phyloP scores from a whole-genome alignment of 23 tunicate species.

The Ciona savignyi region DNA sequence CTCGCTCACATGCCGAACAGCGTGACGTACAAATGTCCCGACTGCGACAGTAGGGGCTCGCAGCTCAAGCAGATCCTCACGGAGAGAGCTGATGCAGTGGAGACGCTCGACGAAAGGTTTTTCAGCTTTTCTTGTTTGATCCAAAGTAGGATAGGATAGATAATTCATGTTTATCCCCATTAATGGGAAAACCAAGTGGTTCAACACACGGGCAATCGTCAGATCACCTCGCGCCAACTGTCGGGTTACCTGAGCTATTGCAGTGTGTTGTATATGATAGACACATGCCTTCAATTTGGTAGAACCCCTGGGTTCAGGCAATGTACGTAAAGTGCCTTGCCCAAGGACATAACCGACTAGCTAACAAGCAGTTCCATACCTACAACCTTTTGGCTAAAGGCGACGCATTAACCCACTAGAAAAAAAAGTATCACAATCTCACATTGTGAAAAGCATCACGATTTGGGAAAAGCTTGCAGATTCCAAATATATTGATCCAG shows the following conservation, averaged over 20 bases:
- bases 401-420: background rate
- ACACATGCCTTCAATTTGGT: too few species aligned
- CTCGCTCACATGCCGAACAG: constrained; percentile 78
- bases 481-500: background rate
- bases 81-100: background rate
- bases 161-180: too few species aligned
- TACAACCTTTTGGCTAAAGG: too few species aligned
- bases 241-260: too few species aligned
- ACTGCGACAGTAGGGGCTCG: constrained; percentile 51
- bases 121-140: background rate
- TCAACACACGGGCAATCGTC: too few species aligned
- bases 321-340: too few species aligned
- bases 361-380: too few species aligned
- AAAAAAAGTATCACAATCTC: background rate
- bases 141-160: background rate
- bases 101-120: background rate
- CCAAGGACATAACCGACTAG: too few species aligned
- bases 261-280: too few species aligned
- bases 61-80: constrained; percentile 26
- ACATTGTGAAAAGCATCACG: background rate
- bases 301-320: too few species aligned
- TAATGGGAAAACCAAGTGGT: too few species aligned
- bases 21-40: constrained; percentile 79
- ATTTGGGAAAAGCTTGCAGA: background rate
- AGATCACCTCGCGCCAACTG: too few species aligned